Evolutionary conservation across 2,888 invertebrate genomes (phyloP), one percentile per base, ranked within the genome.

Genomic region (Cephonodes hylas): DNA sequence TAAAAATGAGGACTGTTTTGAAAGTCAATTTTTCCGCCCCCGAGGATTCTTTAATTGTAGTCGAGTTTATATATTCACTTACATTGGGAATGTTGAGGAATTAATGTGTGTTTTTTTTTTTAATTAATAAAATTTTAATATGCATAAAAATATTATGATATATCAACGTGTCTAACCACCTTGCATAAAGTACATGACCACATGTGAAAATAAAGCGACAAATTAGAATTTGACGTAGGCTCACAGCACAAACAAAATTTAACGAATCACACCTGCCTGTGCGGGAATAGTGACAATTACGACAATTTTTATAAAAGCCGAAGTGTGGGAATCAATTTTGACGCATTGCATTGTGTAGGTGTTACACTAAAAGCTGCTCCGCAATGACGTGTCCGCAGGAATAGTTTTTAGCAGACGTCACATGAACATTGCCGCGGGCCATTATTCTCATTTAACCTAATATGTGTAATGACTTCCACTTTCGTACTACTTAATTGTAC

Each of bases 191-290:
- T 60, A 27, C 48, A 66, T 67, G 60, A 53, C 58, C 38, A 64
- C 66, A 85, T 25, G 15, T 15, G 20, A 34, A 34, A 34, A 27
- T 34, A 15, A 75, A 69, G 78, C 76, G 82, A 83, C 77, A 76
- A 88, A 85, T 86, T 86, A 83, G 82, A 83, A 70, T 80, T 79
- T 81, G 79, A 80, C 77, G 79, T 75, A 77, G 23, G 46, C 23
- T 46, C 46, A 27, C 53, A 72, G 77, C 64, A 71, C 72, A 73
- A 73, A 67, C 65, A 71, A 74, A 79, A 87, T 85, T 83, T 83
- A 78, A 83, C 75, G 74, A 79, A 85, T 85, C 84, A 83, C 91
- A 91, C 91, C 91, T 91, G 91, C 81, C 72, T 72, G 71, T 72
- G 78, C 80, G 79, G 80, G 79, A 53, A 42, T 58, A 34, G 59